Evolutionary conservation across 2,113 vertebrate genomes (phyloP), one percentile per base, ranked within the genome.

Genomic region (Melanocharis versteri): DNA sequence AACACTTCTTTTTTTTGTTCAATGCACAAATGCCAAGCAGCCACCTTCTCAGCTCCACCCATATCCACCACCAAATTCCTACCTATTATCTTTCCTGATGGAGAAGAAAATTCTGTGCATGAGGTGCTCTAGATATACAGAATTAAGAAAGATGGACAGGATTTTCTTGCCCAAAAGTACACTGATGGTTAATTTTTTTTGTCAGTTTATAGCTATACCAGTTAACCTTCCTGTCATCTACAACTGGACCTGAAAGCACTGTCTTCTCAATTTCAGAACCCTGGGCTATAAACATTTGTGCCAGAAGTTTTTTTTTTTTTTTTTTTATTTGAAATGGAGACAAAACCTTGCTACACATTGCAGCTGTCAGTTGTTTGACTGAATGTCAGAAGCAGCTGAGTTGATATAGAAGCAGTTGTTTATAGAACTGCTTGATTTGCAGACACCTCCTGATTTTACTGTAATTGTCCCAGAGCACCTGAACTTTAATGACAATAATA

Each of bases 341-440:
- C 39, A 82, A 61, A 90, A 24, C 31, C 37, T 92, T 85, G 42
- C 26, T 54, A 21, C 42, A 95, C 10, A 54, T 68, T 57, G 45
- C 54, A 94, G 44, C 47, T 87, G 53, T 79, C 71, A 65, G 19
- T 83, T 83, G 50, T 83, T 50, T 89, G 80, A 81, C 21, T 33
- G 45, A 79, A 51, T 37, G 39, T 80, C 92, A 97, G 79, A 95
- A 70, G 60, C 54, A 93, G 87, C 62, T 80, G 31, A 68, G 17
- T 44, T 60, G 71, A 56, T 68, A 51, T 1, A 96, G 60, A 96
- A 88, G 69, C 39, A 91, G 76, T 53, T 86, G 75, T 80, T 93
- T 86, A 88, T 48, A 37, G 60, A 96, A 56, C 44, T 93, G 79
- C 40, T 69, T 87, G 80, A 90, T 95, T 96, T 92, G 68, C 91